phyloP scores from a whole-genome alignment of 2,797 vertebrate genomes.

The Mastacembelus armatus region DNA sequence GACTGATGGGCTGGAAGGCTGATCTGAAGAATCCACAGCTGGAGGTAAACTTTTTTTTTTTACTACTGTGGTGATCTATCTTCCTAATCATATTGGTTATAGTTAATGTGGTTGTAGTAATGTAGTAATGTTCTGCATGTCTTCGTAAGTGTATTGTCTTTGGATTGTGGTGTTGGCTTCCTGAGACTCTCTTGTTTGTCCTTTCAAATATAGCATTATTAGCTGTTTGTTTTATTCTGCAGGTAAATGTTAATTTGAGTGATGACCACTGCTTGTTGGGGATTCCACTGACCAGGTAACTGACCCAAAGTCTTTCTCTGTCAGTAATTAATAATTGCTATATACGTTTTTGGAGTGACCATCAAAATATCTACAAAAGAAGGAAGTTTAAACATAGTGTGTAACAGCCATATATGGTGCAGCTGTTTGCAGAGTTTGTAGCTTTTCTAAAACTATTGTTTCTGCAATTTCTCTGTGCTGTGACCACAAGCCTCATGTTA shows the following conservation, averaged over 20 bases:
- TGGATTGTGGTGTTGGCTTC: neutral
- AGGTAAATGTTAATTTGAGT: slow-evolving; percentile 91
- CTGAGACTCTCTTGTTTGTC: neutral
- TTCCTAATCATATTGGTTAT: neutral
- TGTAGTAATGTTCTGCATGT: too few relatives aligned
- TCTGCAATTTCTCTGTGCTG: too few relatives aligned
- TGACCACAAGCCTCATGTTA: neutral
- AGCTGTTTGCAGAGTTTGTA: too few relatives aligned
- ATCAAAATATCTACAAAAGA: neutral
- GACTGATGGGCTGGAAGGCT: slow-evolving; percentile 87
- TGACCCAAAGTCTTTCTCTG: neutral
- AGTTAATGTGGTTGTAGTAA: neutral
- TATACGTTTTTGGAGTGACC: neutral
- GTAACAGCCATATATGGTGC: neutral
- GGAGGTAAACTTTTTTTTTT: slow-evolving; percentile 86
- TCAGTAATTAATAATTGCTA: neutral
- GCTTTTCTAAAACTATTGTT: neutral
- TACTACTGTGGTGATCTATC: neutral
- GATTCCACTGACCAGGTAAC: slow-evolving; percentile 91
- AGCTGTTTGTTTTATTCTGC: slow-evolving; percentile 45
- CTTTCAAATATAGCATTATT: neutral
- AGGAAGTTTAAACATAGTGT: neutral
- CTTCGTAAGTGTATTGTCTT: neutral
- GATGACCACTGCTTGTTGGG: slow-evolving; percentile 89
- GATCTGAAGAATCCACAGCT: slow-evolving; percentile 88